A percentile compares a stretch with the other conserved stretches of the same genome.
These are phyloP conservation scores for Glyphotaelius pellucidus DNA, from an alignment of 2,888 invertebrate genomes.

Conservation along the genomic window DNA sequence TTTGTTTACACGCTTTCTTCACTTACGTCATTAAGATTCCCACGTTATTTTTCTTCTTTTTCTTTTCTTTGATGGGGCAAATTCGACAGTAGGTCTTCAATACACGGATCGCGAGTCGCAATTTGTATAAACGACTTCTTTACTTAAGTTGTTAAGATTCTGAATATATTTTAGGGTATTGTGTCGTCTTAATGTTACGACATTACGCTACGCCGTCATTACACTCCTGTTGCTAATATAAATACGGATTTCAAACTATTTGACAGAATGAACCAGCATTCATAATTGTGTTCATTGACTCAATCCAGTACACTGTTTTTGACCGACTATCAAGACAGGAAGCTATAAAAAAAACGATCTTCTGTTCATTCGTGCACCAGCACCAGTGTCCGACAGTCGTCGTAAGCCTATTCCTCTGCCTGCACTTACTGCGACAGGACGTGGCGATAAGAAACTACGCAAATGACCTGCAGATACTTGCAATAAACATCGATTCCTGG, in stretches of 20 bases:
- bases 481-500: constrained; percentile 2
- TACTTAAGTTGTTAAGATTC: no score
- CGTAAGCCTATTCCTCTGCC: not conserved
- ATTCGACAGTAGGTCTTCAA: no score
- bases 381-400: not conserved
- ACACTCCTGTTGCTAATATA: not conserved
- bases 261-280: not conserved
- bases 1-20: no score
- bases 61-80: no score
- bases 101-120: no score
- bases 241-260: not conserved
- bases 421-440: not conserved
- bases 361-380: not conserved
- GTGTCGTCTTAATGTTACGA: no score
- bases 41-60: no score
- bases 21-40: no score
- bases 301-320: not conserved
- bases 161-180: no score
- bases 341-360: not conserved
- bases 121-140: no score
- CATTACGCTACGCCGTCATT: no score
- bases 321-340: not conserved
- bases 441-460: not conserved
- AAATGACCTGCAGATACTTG: not conserved
- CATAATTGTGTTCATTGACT: not conserved